A percentile compares a stretch with the other conserved stretches of the same genome.
phyloP scores from a whole-genome alignment of 2,113 vertebrate species.

The Verasper variegatus region DNA sequence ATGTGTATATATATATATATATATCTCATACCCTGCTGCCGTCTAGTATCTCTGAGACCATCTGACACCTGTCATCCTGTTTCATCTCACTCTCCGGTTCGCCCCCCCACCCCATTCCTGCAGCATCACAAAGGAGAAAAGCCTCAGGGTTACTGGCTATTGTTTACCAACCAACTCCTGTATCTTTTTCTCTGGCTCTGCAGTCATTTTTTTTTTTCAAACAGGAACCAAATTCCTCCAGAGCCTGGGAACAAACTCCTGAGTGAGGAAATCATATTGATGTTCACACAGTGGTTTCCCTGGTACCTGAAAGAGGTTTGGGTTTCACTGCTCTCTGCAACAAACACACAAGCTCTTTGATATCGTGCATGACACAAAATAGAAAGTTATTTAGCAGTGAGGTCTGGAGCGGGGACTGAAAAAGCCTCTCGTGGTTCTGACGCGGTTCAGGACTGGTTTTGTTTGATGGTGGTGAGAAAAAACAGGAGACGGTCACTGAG shows the following conservation, averaged over 20 bases:
- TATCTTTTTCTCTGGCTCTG: constrained; percentile 45
- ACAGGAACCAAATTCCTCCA: constrained; percentile 59
- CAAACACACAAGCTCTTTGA: background rate
- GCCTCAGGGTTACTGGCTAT: constrained; percentile 56
- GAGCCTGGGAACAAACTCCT: constrained; percentile 72
- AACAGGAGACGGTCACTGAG: background rate
- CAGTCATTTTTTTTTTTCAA: constrained; percentile 43
- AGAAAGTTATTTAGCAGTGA: background rate
- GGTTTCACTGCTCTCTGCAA: background rate
- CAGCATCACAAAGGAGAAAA: constrained; percentile 34
- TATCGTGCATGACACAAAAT: background rate
- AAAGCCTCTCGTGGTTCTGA: too few relatives aligned
- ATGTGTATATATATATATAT: background rate
- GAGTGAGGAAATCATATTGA: constrained; percentile 51
- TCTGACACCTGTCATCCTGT: constrained; percentile 74
- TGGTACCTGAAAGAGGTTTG: background rate
- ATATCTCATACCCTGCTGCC: constrained; percentile 5
- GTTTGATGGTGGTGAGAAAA: background rate
- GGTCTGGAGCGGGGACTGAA: background rate
- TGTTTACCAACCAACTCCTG: constrained; percentile 71
- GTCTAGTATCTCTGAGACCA: constrained; percentile 33
- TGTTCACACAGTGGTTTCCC: constrained; percentile 49
- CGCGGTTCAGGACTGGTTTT: background rate
- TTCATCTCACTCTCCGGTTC: constrained; percentile 53
- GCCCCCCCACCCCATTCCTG: constrained; percentile 31